Conservation (phyloP, 2,113 vertebrate genomes). For the Oplegnathus fasciatus region DNA sequence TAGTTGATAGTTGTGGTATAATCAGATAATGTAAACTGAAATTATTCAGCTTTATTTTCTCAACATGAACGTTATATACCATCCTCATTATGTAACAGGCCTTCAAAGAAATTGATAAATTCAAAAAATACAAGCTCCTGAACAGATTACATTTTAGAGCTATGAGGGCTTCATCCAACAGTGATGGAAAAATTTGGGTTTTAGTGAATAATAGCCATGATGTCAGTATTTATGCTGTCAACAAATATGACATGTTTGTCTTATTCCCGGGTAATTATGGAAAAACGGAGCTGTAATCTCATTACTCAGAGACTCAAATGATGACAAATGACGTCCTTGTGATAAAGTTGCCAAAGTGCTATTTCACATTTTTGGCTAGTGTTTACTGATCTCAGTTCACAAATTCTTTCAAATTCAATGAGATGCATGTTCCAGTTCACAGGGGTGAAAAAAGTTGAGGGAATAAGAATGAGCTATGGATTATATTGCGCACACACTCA, state of each 20-base stretch:
- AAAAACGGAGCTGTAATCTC: constrained; percentile 28
- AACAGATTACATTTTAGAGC: neutral
- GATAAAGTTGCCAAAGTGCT: constrained; percentile 32
- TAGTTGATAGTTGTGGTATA: neutral
- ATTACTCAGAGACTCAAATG: constrained; percentile 23
- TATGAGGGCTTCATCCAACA: neutral
- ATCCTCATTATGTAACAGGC: neutral
- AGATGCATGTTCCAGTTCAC: constrained; percentile 25
- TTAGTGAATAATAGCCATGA: constrained; percentile 3
- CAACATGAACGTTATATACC: neutral
- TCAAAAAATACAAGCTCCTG: neutral
- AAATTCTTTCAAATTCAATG: neutral
- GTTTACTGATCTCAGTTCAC: constrained; percentile 17
- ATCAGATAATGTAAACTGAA: neutral
- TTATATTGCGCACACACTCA: neutral
- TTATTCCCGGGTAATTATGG: constrained; percentile 32
- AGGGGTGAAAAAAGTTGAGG: neutral
- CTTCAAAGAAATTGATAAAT: neutral
- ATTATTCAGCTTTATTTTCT: neutral
- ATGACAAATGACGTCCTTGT: constrained; percentile 30
- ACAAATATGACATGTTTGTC: constrained; percentile 17
- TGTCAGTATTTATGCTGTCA: constrained; percentile 6
- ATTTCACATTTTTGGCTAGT: constrained; percentile 10
- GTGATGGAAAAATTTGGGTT: constrained; percentile 5
- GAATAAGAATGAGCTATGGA: constrained; percentile 5